phyloP scores from a whole-genome alignment of 2,888 invertebrate species.

The Stictocephala bisonia region DNA sequence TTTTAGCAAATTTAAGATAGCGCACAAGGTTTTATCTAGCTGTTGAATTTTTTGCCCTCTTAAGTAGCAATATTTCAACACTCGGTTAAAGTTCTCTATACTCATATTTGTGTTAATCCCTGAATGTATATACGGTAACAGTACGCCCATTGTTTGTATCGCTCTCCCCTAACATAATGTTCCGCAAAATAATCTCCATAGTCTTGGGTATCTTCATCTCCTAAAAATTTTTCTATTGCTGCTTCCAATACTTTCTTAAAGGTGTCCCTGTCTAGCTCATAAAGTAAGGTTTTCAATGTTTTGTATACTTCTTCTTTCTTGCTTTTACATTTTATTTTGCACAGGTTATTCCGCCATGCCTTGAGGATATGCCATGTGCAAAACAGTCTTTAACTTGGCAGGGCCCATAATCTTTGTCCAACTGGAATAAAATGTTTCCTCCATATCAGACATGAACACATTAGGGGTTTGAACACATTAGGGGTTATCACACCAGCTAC shows the following conservation, averaged over 20 bases:
- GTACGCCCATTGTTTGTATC: conserved; percentile 45
- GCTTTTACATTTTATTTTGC: not conserved
- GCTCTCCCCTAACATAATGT: conserved; percentile 44
- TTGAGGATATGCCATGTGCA: conserved; percentile 58
- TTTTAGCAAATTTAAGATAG: conserved; percentile 35
- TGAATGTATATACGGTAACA: conserved; percentile 36
- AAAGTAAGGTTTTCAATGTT: not conserved
- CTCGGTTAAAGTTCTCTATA: conserved; percentile 44
- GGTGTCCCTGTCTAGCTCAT: not conserved
- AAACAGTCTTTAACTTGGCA: conserved; percentile 46
- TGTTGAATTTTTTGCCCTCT: conserved; percentile 33
- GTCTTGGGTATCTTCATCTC: not conserved
- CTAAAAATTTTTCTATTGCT: not conserved
- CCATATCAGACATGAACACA: conserved; percentile 58
- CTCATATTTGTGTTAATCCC: conserved; percentile 45
- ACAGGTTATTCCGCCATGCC: conserved; percentile 11
- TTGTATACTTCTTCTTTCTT: not conserved
- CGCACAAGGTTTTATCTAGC: conserved; percentile 37
- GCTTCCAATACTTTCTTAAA: not conserved
- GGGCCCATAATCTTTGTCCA: conserved; percentile 55
- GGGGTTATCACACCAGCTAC: too few species aligned
- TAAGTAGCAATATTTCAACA: conserved; percentile 43
- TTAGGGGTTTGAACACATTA: conserved; percentile 50
- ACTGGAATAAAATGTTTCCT: conserved; percentile 53
- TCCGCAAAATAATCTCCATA: conserved; percentile 54